Evolutionary conservation across 2,113 vertebrate species (phyloP).

Genomic region (Caranx melampygus): DNA sequence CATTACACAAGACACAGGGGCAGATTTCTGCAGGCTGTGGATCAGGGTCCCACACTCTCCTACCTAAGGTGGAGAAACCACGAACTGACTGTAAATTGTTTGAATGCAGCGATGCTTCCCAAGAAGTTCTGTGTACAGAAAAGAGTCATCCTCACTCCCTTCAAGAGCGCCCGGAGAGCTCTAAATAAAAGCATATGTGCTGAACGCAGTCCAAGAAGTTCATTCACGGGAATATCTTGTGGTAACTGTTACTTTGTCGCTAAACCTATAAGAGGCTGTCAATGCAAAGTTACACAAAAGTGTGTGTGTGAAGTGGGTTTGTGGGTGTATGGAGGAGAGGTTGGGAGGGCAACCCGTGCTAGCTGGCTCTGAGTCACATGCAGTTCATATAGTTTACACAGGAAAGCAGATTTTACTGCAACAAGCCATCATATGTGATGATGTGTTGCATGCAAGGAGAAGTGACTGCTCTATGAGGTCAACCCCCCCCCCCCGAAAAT

Average conservation of each 20-base stretch:
- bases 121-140: slow-evolving; percentile 53
- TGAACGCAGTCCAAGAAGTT: slow-evolving; percentile 65
- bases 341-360: slow-evolving; percentile 49
- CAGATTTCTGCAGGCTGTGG: slow-evolving; percentile 1
- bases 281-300: slow-evolving; percentile 56
- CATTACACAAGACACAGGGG: slow-evolving; percentile 13
- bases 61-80: slow-evolving; percentile 31
- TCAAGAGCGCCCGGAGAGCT: slow-evolving; percentile 41
- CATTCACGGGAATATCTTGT: slow-evolving; percentile 73
- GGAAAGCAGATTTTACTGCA: slow-evolving; percentile 61
- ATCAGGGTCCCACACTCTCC: slow-evolving; percentile 15
- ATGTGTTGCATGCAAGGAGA: slow-evolving; percentile 68
- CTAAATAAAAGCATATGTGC: slow-evolving; percentile 81
- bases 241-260: slow-evolving; percentile 74
- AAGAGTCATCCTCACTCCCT: slow-evolving; percentile 63
- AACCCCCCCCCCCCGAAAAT: slow-evolving; percentile 21
- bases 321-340: slow-evolving; percentile 26
- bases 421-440: slow-evolving; percentile 69
- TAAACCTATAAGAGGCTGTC: slow-evolving; percentile 70
- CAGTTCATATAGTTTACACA: slow-evolving; percentile 65
- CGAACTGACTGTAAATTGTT: slow-evolving; percentile 25
- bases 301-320: slow-evolving; percentile 37
- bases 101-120: slow-evolving; percentile 30
- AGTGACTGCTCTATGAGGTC: slow-evolving; percentile 64
- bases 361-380: slow-evolving; percentile 53